Evolutionary conservation across 1,140 invertebrate genomes (phyloP), one percentile per base, ranked within the genome.

Genomic region (Adelges cooleyi): DNA sequence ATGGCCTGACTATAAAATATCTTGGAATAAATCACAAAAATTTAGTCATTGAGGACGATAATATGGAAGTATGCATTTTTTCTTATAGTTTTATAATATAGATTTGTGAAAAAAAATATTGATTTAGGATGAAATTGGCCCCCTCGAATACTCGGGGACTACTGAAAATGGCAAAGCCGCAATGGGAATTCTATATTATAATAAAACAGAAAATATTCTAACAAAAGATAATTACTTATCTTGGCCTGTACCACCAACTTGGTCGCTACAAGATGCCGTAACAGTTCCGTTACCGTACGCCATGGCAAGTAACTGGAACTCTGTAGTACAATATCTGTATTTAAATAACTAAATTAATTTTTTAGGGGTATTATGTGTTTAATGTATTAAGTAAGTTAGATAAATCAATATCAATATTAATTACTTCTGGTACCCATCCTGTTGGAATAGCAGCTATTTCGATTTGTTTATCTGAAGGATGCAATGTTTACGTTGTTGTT

Each of bases 221-320:
- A 18, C 23, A 15, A 25, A 49, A 10, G 65, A 66, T 10, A 10
- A 29, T 0, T 1, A 18, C 10, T 52, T 66, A 13, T 23, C 48
- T 9, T 84, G 82, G 82, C 68, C 75, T 38, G 71, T 83, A 38
- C 82, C 81, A 4, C 68, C 74, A 1, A 68, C 69, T 4, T 84
- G 82, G 82, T 77, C 72, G 13, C 66, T 81, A 20, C 77, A 78
- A 62, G 79, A 83, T 62, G 82, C 82, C 23, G 78, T 77, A 1
- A 81, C 81, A 13, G 78, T 84, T 17, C 81, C 82, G 22, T 51
- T 75, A 4, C 53, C 74, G 8, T 76, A 76, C 54, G 33, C 68
- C 4, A 49, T 68, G 40, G 69, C 69, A 38, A 69, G 42, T 42
- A 54, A 33, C 29, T 11, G 11, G 29, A 33, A 5, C 29, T 11